Conservation (phyloP, 2,888 invertebrate genomes). For the Cataglyphis albicans region DNA sequence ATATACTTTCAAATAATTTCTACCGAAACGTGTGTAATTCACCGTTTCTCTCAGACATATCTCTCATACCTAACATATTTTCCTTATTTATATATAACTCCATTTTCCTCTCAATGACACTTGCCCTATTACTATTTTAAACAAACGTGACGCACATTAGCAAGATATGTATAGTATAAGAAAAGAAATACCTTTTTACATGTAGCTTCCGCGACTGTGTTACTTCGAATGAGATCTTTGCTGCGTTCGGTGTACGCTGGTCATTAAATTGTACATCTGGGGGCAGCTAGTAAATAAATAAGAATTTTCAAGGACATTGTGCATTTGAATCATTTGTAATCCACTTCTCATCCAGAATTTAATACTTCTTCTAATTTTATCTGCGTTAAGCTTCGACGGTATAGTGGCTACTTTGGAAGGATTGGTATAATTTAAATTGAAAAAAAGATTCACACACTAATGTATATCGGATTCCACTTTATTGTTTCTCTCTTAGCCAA, state of each 20-base stretch:
- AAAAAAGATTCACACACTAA: constrained; percentile 48
- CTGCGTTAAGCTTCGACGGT: background rate
- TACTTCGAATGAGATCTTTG: constrained; percentile 17
- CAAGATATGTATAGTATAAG: constrained; percentile 19
- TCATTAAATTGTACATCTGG: constrained; percentile 23
- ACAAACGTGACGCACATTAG: constrained; percentile 46
- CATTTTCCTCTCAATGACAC: constrained; percentile 19
- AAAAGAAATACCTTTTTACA: constrained; percentile 41
- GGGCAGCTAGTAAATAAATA: constrained; percentile 24
- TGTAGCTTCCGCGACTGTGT: constrained; percentile 18
- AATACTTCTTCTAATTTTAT: constrained; percentile 14
- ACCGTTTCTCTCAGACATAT: constrained; percentile 3
- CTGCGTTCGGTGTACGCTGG: background rate
- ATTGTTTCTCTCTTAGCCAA: constrained; percentile 75
- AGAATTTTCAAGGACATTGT: constrained; percentile 14
- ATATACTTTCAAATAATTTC: constrained; percentile 64
- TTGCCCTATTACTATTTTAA: constrained; percentile 54
- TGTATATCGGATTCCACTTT: constrained; percentile 71
- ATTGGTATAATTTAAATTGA: constrained; percentile 48
- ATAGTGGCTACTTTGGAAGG: constrained; percentile 45
- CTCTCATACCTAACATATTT: constrained; percentile 3
- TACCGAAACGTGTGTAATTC: constrained; percentile 63
- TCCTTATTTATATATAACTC: constrained; percentile 41
- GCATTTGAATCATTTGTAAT: constrained; percentile 6
- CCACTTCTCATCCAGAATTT: background rate